Conservation (phyloP, 2,113 vertebrate genomes). For the Chaetodon auriga region DNA sequence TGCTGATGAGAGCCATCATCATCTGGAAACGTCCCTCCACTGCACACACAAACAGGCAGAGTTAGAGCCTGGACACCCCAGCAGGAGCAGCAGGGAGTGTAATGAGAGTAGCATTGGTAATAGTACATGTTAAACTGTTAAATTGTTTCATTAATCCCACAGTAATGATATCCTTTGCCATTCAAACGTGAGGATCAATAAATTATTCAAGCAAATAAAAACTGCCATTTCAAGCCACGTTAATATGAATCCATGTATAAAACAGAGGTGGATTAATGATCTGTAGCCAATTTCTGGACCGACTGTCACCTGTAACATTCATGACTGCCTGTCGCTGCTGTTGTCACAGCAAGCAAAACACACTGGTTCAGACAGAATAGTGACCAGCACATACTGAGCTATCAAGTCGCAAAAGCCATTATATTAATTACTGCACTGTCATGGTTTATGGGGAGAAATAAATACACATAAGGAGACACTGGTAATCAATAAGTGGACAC, state of each 20-base stretch:
- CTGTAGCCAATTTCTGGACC: no score
- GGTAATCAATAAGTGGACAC: background rate
- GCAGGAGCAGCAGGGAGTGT: background rate
- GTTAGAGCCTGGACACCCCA: background rate
- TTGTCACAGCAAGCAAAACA: background rate
- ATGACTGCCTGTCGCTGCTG: background rate
- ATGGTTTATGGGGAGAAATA: background rate
- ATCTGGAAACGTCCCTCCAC: slow-evolving; percentile 96
- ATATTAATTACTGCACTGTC: background rate
- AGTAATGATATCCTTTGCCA: background rate
- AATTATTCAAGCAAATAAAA: background rate
- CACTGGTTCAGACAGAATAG: background rate
- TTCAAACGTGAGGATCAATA: background rate
- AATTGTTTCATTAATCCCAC: background rate
- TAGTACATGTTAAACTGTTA: background rate
- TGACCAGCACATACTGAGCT: background rate
- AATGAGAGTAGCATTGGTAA: background rate
- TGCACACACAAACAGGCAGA: slow-evolving; percentile 61
- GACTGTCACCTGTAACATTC: background rate
- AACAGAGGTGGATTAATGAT: background rate
- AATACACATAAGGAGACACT: background rate
- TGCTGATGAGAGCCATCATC: slow-evolving; percentile 96
- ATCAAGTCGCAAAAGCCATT: background rate
- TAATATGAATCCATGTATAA: background rate
- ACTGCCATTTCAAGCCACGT: background rate